Conservation (phyloP, 2,113 vertebrate species). For the Gobiocypris rarus region DNA sequence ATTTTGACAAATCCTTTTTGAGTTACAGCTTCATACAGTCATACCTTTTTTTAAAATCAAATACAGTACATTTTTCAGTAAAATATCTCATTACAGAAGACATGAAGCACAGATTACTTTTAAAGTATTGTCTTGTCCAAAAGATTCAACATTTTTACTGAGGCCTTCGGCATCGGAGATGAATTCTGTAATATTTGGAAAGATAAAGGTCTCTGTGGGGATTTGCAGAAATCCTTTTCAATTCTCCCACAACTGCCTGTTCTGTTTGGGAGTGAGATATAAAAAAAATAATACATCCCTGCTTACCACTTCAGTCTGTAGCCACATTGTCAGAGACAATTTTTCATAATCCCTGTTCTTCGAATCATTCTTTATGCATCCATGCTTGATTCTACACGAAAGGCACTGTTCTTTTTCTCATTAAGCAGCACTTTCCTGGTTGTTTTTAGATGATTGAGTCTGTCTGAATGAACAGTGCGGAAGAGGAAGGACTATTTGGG, state of each 20-base stretch:
- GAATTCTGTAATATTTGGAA: constrained; percentile 28
- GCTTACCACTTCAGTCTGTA: background rate
- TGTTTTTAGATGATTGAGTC: constrained; percentile 19
- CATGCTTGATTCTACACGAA: background rate
- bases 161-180: constrained; percentile 17
- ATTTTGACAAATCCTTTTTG: no score
- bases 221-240: constrained; percentile 40
- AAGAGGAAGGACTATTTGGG: constrained; percentile 9
- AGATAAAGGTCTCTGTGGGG: constrained; percentile 38
- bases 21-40: background rate
- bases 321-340: background rate
- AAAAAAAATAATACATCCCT: constrained; percentile 24
- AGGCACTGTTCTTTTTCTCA: background rate
- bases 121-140: constrained; percentile 23
- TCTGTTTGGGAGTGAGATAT: constrained; percentile 27
- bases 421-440: background rate
- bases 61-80: background rate
- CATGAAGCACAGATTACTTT: background rate
- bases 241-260: constrained; percentile 34
- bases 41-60: background rate
- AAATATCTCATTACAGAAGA: constrained; percentile 1
- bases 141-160: constrained; percentile 28
- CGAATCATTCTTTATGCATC: background rate
- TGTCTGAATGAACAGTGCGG: background rate
- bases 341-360: background rate